Percentiles rank a stretch among this genome's conserved stretches.
Evolutionary conservation across 2,113 vertebrate genomes (phyloP).

Genomic region (Notiomystis cincta): DNA sequence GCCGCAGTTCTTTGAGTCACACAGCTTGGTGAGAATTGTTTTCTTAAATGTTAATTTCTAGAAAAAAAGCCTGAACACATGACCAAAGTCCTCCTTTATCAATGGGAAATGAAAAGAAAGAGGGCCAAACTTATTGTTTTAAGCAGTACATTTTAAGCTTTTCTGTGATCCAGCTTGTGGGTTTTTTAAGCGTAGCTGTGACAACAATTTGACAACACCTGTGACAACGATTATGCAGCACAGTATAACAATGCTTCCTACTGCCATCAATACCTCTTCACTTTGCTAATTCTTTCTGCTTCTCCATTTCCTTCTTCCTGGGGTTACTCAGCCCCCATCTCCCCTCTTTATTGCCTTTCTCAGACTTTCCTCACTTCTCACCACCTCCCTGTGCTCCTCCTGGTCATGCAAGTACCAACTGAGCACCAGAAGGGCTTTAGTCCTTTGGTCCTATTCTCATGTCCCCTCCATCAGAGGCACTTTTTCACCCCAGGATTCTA

Average conservation of each 20-base stretch:
- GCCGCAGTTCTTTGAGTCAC: background rate
- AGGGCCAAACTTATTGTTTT: background rate
- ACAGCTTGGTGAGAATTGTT: background rate
- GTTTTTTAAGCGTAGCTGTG: background rate
- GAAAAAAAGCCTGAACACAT: background rate
- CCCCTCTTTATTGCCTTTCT: background rate
- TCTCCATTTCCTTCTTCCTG: background rate
- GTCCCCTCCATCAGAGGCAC: background rate
- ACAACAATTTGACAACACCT: no score
- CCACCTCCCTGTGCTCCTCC: background rate
- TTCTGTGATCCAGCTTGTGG: background rate
- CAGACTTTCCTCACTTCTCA: background rate
- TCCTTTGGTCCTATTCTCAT: background rate
- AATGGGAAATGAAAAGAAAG: background rate
- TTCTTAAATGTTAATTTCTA: background rate
- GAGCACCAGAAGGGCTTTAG: background rate
- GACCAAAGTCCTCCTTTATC: background rate
- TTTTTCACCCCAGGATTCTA: background rate
- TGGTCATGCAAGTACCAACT: background rate
- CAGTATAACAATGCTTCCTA: background rate
- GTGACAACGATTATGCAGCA: background rate
- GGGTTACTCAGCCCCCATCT: background rate
- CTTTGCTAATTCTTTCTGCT: background rate
- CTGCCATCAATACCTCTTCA: background rate
- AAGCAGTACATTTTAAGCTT: background rate